Evolutionary conservation across 2,888 invertebrate genomes (phyloP).

Genomic region (Apodemia hepburni): DNA sequence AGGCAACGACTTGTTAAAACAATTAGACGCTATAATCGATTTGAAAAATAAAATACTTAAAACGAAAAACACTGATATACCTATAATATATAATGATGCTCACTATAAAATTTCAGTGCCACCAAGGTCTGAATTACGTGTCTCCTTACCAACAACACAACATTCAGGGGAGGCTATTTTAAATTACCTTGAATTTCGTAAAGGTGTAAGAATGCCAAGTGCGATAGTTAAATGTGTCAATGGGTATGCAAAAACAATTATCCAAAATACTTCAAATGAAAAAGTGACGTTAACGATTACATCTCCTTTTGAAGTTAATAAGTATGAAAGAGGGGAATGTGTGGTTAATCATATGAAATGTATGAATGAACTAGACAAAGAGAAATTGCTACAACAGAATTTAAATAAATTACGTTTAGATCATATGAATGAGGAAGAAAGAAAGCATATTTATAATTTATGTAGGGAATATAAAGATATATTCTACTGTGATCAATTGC

Average conservation of each 20-base stretch:
- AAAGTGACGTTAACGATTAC: conserved; percentile 13
- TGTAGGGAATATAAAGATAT: conserved; percentile 35
- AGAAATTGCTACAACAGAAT: conserved; percentile 19
- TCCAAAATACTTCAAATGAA: conserved; percentile 24
- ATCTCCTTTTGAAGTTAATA: conserved; percentile 15
- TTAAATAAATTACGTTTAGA: conserved; percentile 25
- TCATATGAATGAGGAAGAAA: conserved; percentile 29
- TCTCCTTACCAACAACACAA: conserved; percentile 19
- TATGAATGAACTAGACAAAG: background rate
- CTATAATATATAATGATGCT: conserved; percentile 19
- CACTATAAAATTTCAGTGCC: conserved; percentile 9
- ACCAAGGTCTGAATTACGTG: conserved; percentile 21
- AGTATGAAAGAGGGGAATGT: conserved; percentile 12
- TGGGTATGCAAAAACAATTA: conserved; percentile 24
- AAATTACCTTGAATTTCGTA: conserved; percentile 22
- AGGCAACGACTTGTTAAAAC: too few relatives aligned
- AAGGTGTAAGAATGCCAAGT: conserved; percentile 25
- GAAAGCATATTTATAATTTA: conserved; percentile 21
- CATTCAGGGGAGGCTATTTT: conserved; percentile 22
- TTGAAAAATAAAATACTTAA: conserved; percentile 23
- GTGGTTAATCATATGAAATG: background rate
- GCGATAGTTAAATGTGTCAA: conserved; percentile 25
- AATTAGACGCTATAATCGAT: conserved; percentile 12
- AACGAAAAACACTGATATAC: conserved; percentile 19
- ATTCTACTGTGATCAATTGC: conserved; percentile 33